These are phyloP conservation scores for Volucella bombylans DNA, from an alignment of 2,888 invertebrate genomes.

Conservation along the genomic window DNA sequence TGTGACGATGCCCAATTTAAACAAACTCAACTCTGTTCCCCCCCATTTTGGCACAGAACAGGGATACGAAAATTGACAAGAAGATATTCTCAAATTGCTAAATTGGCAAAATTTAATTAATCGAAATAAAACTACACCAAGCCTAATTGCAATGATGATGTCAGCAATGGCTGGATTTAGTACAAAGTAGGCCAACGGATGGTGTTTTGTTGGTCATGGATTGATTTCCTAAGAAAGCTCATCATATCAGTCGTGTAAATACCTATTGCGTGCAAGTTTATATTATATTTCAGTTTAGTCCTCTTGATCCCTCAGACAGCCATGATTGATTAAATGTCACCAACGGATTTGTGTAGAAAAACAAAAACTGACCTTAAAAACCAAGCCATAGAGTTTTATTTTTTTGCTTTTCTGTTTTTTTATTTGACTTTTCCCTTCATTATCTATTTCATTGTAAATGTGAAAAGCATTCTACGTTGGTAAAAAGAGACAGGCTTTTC, in stretches of 20 bases:
- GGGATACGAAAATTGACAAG: slow-evolving; percentile 33
- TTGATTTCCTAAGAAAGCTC: slow-evolving; percentile 46
- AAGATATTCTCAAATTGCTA: slow-evolving; percentile 51
- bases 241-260: not conserved
- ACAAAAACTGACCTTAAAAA: slow-evolving; percentile 31
- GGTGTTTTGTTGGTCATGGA: slow-evolving; percentile 28
- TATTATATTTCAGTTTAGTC: slow-evolving; percentile 2
- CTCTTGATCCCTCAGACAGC: slow-evolving; percentile 23
- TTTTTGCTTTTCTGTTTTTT: slow-evolving; percentile 3
- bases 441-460: slow-evolving; percentile 23
- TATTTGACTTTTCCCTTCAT: slow-evolving; percentile 14
- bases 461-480: slow-evolving; percentile 17
- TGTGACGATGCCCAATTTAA: slow-evolving; percentile 37
- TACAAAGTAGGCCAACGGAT: slow-evolving; percentile 13
- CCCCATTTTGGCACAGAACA: slow-evolving; percentile 18
- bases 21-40: slow-evolving; percentile 14
- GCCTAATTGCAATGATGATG: slow-evolving; percentile 37
- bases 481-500: slow-evolving; percentile 52
- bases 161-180: slow-evolving; percentile 37
- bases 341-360: slow-evolving; percentile 41
- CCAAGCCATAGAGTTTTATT: slow-evolving; percentile 1
- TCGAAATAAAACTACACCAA: slow-evolving; percentile 61
- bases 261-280: slow-evolving; percentile 7
- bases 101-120: slow-evolving; percentile 65
- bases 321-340: slow-evolving; percentile 63